Evolutionary conservation across 2,797 vertebrate genomes (phyloP), one percentile per base, ranked within the genome.

Genomic region (Malacoctenus gilli): DNA sequence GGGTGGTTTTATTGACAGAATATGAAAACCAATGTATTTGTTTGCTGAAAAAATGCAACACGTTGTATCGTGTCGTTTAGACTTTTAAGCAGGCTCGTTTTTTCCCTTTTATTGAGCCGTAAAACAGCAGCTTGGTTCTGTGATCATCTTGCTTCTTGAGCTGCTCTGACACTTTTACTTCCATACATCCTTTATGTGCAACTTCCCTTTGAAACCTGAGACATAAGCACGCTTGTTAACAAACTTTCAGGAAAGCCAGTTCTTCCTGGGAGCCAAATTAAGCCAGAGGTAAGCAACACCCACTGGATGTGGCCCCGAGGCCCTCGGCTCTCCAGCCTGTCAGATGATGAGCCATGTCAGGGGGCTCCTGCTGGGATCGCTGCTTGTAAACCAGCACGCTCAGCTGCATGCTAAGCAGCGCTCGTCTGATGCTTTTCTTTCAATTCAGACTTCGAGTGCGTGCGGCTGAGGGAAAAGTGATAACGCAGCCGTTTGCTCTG

Each of bases 341-440:
- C 79, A 77, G 72, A 61, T 73, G 67, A 72, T 59, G 41, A 65
- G 51, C 48, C 44, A 21, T 34, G 72, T 68, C 63, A 72, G 56
- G 50, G n/a, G 59, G 30, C 62, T 47, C 76, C 77, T 75, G 74
- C 73, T 77, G 81, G 37, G 65, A 30, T 41, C 38, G 35, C 47
- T 47, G 59, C 65, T 61, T 61, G 68, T 64, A 53, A 81, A 76
- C 42, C 63, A 68, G 69, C 56, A 52, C 47, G 54, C 68, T 49
- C 48, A 60, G 76, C 64, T 84, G 74, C 76, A 79, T 69, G 70
- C 61, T 46, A 61, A 75, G 59, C 59, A 68, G 57, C 28, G 0
- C 60, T 56, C 65, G 77, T 76, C 68, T 65, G 71, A 52, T 37
- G 30, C 3, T 35, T 36, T 16, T 51, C 19, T 39, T 28, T 42